phyloP scores from a whole-genome alignment of 2,113 vertebrate species.

The Ictidomys tridecemlineatus region DNA sequence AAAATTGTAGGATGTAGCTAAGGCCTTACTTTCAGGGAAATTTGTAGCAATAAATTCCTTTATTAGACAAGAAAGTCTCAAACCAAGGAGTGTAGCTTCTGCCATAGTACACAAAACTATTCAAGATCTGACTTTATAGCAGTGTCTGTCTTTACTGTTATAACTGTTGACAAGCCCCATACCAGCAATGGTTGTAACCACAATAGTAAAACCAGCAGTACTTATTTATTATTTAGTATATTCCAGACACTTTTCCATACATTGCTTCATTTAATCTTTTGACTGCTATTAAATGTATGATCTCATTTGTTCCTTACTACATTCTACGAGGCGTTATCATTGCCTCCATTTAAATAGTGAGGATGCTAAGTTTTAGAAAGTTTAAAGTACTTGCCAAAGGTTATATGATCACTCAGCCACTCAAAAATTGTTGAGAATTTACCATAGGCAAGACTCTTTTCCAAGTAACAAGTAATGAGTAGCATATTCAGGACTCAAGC shows the following conservation, averaged over 20 bases:
- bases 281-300: not conserved
- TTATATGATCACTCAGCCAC: not conserved
- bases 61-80: not conserved
- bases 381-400: not conserved
- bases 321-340: not conserved
- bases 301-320: not conserved
- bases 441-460: not conserved
- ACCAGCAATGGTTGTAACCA: not conserved
- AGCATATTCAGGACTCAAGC: not conserved
- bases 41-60: not conserved
- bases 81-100: not conserved
- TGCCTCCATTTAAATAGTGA: not conserved
- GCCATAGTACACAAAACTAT: not conserved
- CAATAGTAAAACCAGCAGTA: not conserved
- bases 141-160: not conserved
- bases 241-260: not conserved
- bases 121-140: not conserved
- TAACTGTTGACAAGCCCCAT: not conserved
- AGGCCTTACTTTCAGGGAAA: not conserved
- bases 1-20: not conserved
- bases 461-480: not conserved
- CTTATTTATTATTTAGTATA: not conserved
- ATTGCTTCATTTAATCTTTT: not conserved
- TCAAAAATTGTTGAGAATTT: not conserved
- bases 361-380: not conserved